phyloP scores from a whole-genome alignment of 2,888 invertebrate genomes.

The Hirtodrosophila confusa region DNA sequence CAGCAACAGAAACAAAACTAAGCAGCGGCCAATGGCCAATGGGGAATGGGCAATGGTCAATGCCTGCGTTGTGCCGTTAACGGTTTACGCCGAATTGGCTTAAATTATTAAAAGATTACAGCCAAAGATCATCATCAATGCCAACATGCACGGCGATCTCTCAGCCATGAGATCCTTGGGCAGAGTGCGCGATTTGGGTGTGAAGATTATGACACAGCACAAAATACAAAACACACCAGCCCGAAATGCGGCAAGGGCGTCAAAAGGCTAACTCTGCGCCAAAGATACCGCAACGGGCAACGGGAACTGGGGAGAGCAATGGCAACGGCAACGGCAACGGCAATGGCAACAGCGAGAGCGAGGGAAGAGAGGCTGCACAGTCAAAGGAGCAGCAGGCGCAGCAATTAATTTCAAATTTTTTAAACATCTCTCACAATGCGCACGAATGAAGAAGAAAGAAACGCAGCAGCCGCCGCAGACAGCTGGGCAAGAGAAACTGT shows the following conservation, averaged over 20 bases:
- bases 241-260: conserved; percentile 23
- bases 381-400: conserved; percentile 51
- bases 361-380: conserved; percentile 14
- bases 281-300: conserved; percentile 10
- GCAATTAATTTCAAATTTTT: conserved; percentile 81
- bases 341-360: not conserved
- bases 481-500: conserved; percentile 41
- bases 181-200: conserved; percentile 55
- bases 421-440: conserved; percentile 48
- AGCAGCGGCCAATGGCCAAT: conserved; percentile 10
- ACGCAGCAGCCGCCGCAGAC: conserved; percentile 26
- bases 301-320: too few relatives aligned
- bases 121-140: conserved; percentile 66
- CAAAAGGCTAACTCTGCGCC: conserved; percentile 19
- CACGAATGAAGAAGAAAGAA: conserved; percentile 26
- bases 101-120: conserved; percentile 82
- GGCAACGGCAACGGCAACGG: too few relatives aligned
- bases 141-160: conserved; percentile 49
- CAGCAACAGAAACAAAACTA: conserved; percentile 5
- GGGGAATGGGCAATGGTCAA: conserved; percentile 50
- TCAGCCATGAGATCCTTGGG: conserved; percentile 54
- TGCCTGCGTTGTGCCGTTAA: conserved; percentile 67
- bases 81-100: conserved; percentile 81
- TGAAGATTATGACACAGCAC: conserved; percentile 80
- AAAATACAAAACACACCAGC: conserved; percentile 48